Evolutionary conservation across 2,797 vertebrate genomes (phyloP).

Genomic region (Alfaro cultratus): DNA sequence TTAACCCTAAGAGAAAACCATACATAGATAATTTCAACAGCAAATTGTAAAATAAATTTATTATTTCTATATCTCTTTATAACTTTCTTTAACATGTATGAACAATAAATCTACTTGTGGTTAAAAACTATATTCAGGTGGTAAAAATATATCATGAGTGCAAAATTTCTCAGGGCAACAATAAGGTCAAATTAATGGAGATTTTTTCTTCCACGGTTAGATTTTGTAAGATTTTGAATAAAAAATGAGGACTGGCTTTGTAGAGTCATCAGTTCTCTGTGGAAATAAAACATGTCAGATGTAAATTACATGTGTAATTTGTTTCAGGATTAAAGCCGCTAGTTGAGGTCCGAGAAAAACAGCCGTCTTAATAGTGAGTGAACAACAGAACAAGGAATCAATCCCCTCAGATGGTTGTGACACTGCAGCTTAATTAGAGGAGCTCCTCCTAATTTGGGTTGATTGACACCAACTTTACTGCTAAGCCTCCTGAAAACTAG

Average conservation of each 20-base stretch:
- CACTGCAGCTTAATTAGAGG: too few species aligned
- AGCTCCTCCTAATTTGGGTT: too few species aligned
- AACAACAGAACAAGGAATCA: not conserved
- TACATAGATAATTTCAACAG: not conserved
- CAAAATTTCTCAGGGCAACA: not conserved
- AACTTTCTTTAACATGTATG: not conserved
- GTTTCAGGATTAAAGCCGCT: not conserved
- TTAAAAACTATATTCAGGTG: not conserved
- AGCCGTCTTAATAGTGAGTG: not conserved
- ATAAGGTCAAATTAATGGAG: not conserved
- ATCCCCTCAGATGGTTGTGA: too few species aligned
- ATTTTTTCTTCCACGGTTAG: not conserved
- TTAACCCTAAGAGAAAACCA: not conserved
- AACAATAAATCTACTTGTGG: not conserved
- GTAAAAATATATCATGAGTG: not conserved
- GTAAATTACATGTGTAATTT: not conserved
- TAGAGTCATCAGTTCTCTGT: too few species aligned
- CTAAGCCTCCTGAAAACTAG: too few species aligned
- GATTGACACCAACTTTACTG: too few species aligned
- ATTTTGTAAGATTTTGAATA: not conserved
- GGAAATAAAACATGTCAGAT: too few species aligned
- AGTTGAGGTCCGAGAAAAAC: not conserved
- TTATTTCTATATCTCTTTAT: not conserved
- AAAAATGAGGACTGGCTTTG: too few species aligned
- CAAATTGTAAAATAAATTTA: not conserved